Percentiles rank a stretch among this genome's conserved stretches.
Conservation (phyloP, 2,113 vertebrate species). For the Microcebus griseorufus region DNA sequence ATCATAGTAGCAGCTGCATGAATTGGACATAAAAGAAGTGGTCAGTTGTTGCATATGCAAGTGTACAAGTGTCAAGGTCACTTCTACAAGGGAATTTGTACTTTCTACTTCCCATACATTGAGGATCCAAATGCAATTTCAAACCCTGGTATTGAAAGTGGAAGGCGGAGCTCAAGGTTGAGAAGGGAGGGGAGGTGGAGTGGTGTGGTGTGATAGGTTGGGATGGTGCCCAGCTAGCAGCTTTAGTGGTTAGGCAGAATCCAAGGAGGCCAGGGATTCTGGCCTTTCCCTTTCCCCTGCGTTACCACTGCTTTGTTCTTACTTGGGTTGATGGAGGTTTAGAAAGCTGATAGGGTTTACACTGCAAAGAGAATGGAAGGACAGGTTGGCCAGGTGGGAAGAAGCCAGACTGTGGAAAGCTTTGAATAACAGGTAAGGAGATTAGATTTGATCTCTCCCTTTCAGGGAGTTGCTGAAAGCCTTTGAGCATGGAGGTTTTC, state of each 20-base stretch:
- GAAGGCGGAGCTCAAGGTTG: background rate
- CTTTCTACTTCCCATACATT: background rate
- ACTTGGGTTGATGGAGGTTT: background rate
- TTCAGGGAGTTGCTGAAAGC: background rate
- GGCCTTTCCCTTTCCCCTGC: background rate
- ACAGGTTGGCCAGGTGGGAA: background rate
- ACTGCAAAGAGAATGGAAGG: background rate
- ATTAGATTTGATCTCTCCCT: background rate
- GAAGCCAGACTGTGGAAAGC: background rate
- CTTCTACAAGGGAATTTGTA: background rate
- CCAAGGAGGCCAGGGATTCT: background rate
- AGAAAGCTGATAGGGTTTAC: background rate
- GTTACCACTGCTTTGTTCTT: background rate
- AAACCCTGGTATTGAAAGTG: background rate
- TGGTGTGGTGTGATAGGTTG: accelerated
- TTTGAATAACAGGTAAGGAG: background rate
- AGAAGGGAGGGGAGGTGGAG: background rate
- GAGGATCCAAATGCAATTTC: background rate
- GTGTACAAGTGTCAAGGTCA: background rate
- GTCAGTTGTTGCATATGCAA: background rate
- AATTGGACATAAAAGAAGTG: background rate
- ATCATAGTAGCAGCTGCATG: background rate
- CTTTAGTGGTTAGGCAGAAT: background rate
- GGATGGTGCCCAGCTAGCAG: background rate
- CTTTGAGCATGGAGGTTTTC: background rate